These are phyloP conservation scores for Rhaphigaster nebulosa DNA, from an alignment of 2,888 invertebrate species.

Conservation along the genomic window DNA sequence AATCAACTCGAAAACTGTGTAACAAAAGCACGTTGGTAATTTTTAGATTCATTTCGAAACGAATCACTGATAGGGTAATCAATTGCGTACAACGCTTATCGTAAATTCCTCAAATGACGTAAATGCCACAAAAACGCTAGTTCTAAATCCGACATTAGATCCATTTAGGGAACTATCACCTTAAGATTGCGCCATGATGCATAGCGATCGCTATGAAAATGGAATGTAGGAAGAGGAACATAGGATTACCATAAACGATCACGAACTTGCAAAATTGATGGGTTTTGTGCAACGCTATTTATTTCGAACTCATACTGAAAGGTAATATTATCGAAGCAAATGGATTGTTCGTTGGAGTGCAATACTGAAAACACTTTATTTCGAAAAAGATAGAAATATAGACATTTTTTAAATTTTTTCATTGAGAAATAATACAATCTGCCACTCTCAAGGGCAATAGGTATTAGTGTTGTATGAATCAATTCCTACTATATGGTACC, in stretches of 20 bases:
- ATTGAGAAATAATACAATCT: no score
- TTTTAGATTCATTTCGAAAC: background rate
- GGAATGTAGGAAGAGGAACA: background rate
- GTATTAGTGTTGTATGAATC: no score
- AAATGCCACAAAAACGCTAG: background rate
- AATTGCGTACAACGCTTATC: background rate
- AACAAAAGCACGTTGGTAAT: background rate
- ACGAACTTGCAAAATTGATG: background rate
- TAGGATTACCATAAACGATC: background rate
- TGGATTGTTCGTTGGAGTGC: background rate
- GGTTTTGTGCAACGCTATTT: background rate
- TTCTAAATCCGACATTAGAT: background rate
- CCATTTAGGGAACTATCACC: background rate
- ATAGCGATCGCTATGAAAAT: background rate
- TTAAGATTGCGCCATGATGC: background rate
- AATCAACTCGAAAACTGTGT: background rate
- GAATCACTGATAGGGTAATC: background rate
- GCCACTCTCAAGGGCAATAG: no score
- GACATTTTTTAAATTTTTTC: background rate
- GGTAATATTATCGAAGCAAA: background rate
- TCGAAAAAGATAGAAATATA: background rate
- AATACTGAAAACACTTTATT: background rate
- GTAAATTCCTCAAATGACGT: background rate
- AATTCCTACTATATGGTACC: no score
- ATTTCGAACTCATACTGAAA: background rate